These are phyloP conservation scores for Capromys pilorides DNA, from an alignment of 2,797 vertebrate species.

Conservation along the genomic window DNA sequence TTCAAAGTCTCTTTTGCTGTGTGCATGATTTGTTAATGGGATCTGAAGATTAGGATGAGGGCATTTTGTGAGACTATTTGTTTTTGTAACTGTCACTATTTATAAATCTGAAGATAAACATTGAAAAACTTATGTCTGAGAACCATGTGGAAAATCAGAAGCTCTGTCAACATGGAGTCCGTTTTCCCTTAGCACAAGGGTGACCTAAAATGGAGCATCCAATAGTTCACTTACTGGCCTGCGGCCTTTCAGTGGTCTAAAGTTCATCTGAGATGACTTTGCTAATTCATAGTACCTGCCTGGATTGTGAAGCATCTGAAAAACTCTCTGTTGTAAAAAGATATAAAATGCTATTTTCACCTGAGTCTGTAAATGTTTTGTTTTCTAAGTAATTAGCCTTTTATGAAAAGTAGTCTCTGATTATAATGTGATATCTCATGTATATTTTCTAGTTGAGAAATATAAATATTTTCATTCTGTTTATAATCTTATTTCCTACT, in stretches of 20 bases:
- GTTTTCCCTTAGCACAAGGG: not conserved
- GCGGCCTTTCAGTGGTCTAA: not conserved
- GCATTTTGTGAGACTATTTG: not conserved
- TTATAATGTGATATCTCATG: not conserved
- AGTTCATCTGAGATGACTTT: not conserved
- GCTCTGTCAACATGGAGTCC: not conserved
- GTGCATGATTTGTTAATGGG: not conserved
- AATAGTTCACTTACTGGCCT: not conserved
- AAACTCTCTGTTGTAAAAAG: not conserved
- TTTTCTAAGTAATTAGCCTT: not conserved
- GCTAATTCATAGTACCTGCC: not conserved
- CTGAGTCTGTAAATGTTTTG: not conserved
- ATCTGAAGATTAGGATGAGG: not conserved
- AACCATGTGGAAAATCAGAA: slow-evolving; percentile 15
- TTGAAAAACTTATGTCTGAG: not conserved
- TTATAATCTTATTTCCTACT: slow-evolving; percentile 18
- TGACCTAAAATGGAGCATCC: not conserved
- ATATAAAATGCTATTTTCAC: not conserved
- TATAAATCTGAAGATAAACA: not conserved
- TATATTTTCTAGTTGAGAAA: not conserved
- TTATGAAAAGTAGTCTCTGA: not conserved
- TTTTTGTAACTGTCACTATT: not conserved
- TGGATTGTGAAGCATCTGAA: not conserved
- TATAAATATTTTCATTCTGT: not conserved
- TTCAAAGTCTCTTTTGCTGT: not conserved